Base-by-base conservation (phyloP, 1,140 invertebrate species). In the Macrocentrus cingulum region DNA sequence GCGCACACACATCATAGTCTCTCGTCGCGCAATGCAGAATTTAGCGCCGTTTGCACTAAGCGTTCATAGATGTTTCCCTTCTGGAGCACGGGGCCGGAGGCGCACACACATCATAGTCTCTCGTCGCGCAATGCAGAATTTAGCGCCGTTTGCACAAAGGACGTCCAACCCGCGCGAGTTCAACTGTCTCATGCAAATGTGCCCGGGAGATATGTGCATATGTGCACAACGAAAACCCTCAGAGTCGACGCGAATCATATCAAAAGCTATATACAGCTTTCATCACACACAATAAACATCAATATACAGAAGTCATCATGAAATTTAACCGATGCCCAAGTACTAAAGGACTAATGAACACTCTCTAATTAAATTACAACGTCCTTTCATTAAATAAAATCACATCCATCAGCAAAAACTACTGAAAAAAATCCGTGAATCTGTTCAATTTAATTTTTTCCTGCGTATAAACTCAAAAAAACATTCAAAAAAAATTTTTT, bases 81-180 rank as follows among this genome's bases (percentile, higher is more conserved):
- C 25, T 29, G 25, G 4, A 29, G 25, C 9, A 29, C 4, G 9
- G 25, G 9, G 25, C 25, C 25, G 25, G 25, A 29, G 25, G 25
- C 25, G 25, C 25, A 9, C 25, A 29, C 25, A 29, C 25, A 29
- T 29, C 25, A 29, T 9, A 29, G 25, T 29, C 25, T 4, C 25
- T 29, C 25, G 4, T 29, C 25, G 36, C 7, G 36, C 36, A 54
- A 42, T 42, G 23, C 37, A 29, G 22, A 54, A 54, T 54, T 54
- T 54, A 54, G 37, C 51, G 22, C 51, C 51, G 37, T 42, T 54
- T 54, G 37, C 51, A 54, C 51, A 54, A 54, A 54, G 37, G 51
- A 54, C 16, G 19, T 2, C 51, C 37, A 39, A n/a, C 32, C 20
- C 9, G 20, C n/a, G 37, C 9, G 39, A 23, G 15, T 18, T 19